These are phyloP conservation scores for Ferrisia virgata DNA, from an alignment of 2,888 invertebrate genomes.

Conservation along the genomic window DNA sequence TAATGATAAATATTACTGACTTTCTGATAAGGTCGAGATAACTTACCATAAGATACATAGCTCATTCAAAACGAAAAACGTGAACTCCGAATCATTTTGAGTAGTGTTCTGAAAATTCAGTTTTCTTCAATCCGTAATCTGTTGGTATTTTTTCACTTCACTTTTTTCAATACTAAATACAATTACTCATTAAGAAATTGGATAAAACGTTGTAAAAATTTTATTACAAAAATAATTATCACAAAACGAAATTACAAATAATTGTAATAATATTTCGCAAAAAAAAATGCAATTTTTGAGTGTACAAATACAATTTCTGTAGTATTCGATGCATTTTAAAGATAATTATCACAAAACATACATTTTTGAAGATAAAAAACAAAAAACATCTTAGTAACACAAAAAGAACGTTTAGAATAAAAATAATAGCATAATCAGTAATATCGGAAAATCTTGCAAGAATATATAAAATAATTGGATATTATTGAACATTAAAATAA, in stretches of 20 bases:
- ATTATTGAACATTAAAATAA: background rate
- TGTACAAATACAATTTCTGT: background rate
- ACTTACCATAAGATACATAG: too few species aligned
- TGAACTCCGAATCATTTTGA: too few species aligned
- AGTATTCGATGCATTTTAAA: background rate
- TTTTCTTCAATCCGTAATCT: too few species aligned
- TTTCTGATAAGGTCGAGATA: too few species aligned
- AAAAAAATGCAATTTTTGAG: background rate
- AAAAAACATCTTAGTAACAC: background rate
- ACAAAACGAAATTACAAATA: slow-evolving; percentile 8
- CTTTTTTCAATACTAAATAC: background rate
- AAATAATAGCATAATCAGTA: background rate
- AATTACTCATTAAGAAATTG: background rate
- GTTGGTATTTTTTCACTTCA: too few species aligned
- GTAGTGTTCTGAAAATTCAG: too few species aligned
- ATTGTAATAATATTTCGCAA: background rate
- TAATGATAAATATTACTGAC: too few species aligned
- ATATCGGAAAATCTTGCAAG: background rate
- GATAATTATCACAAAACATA: slow-evolving; percentile 25
- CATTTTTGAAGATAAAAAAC: background rate
- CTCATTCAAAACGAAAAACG: too few species aligned
- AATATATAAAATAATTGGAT: background rate
- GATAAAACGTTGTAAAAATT: slow-evolving; percentile 20
- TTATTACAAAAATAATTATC: slow-evolving; percentile 32
- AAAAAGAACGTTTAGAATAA: background rate